Evolutionary conservation across 2,888 invertebrate species (phyloP).

Genomic region (Nyleta sp.): DNA sequence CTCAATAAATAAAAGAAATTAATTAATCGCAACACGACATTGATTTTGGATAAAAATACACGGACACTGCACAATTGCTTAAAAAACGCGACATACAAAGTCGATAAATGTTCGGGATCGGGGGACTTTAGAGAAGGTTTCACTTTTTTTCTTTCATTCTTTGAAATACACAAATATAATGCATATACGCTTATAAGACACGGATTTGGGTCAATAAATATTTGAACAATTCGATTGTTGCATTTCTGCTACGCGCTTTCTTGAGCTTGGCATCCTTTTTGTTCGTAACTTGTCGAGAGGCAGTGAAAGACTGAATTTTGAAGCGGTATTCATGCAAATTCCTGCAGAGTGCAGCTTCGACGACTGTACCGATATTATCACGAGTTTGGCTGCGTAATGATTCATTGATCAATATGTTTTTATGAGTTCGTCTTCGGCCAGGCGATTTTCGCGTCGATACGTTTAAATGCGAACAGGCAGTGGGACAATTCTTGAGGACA

Average conservation of each 20-base stretch:
- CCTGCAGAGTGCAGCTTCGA: constrained; percentile 41
- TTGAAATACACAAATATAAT: constrained; percentile 43
- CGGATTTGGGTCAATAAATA: constrained; percentile 46
- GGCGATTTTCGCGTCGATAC: constrained; percentile 98
- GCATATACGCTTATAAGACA: constrained; percentile 50
- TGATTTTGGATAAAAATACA: constrained; percentile 21
- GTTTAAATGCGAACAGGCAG: constrained; percentile 96
- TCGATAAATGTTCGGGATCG: constrained; percentile 26
- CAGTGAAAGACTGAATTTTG: constrained; percentile 56
- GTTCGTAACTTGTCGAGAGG: constrained; percentile 27
- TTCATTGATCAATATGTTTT: too few relatives aligned
- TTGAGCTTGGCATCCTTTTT: constrained; percentile 23
- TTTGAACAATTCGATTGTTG: constrained; percentile 46
- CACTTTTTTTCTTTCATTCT: constrained; percentile 19
- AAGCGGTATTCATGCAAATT: constrained; percentile 22
- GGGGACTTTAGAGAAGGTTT: constrained; percentile 33
- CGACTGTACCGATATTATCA: constrained; percentile 24
- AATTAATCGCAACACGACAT: constrained; percentile 9
- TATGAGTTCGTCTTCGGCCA: constrained; percentile 89
- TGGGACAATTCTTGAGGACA: constrained; percentile 96
- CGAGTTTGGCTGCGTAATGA: constrained; percentile 6
- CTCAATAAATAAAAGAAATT: constrained; percentile 27
- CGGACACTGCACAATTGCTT: constrained; percentile 34
- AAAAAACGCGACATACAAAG: constrained; percentile 22
- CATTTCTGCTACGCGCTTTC: constrained; percentile 27